phyloP scores from a whole-genome alignment of 1,140 invertebrate species.

The Heliconius eleuchia region DNA sequence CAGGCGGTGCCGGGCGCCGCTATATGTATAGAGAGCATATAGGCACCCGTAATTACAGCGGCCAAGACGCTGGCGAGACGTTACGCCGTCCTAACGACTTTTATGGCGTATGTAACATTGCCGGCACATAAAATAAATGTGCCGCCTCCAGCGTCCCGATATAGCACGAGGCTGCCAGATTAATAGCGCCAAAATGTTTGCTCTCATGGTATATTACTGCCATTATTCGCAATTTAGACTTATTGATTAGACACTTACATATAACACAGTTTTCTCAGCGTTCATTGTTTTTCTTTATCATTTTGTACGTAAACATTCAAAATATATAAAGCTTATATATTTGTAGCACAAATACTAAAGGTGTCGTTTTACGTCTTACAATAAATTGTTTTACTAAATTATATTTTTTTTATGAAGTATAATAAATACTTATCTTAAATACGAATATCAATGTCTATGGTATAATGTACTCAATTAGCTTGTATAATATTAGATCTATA shows the following conservation, averaged over 20 bases:
- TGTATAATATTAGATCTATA: too few species aligned
- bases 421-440: too few species aligned
- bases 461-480: too few species aligned
- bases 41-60: slow-evolving; percentile 67
- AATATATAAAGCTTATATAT: too few species aligned
- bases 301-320: not conserved
- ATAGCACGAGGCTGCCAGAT: slow-evolving; percentile 71
- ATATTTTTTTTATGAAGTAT: too few species aligned
- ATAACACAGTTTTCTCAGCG: not conserved
- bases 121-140: slow-evolving; percentile 80
- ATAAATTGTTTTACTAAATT: too few species aligned
- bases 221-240: slow-evolving; percentile 60
- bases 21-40: slow-evolving; percentile 60
- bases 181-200: slow-evolving; percentile 76
- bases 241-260: slow-evolving; percentile 56
- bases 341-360: too few species aligned
- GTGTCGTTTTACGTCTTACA: too few species aligned
- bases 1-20: slow-evolving; percentile 56
- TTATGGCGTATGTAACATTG: slow-evolving; percentile 80
- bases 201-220: slow-evolving; percentile 64
- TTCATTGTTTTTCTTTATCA: not conserved
- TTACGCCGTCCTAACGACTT: slow-evolving; percentile 78
- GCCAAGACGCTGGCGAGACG: slow-evolving; percentile 77
- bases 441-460: too few species aligned
- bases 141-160: slow-evolving; percentile 71